Evolutionary conservation across 2,797 vertebrate genomes (phyloP).

Genomic region (Trichosurus vulpecula): DNA sequence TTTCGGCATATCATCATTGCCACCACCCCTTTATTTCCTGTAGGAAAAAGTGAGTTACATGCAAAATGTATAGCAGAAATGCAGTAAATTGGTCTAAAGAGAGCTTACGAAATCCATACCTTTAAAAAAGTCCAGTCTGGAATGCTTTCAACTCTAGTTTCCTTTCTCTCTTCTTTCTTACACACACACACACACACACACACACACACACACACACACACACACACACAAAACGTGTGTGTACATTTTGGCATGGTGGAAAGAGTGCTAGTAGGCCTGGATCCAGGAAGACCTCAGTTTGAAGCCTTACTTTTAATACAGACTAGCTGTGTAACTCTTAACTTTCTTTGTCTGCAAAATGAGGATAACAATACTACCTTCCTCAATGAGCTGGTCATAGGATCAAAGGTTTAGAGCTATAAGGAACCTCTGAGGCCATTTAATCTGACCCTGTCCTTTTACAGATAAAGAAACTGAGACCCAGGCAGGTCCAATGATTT

Average conservation of each 20-base stretch:
- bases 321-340: neutral
- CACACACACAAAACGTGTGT: too few species aligned
- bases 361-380: neutral
- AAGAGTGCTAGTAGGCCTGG: neutral
- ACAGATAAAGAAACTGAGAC: neutral
- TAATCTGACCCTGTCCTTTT: neutral
- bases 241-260: neutral
- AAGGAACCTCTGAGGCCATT: neutral
- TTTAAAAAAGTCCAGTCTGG: neutral
- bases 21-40: neutral
- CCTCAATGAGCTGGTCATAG: neutral
- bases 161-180: neutral
- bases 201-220: neutral
- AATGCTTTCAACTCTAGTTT: neutral
- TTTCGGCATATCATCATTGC: neutral
- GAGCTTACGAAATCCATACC: constrained; percentile 31
- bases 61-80: neutral
- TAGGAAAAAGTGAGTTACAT: constrained; percentile 4
- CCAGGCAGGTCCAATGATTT: neutral
- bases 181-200: neutral
- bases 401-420: neutral
- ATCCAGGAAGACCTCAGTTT: neutral
- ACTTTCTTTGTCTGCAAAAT: neutral
- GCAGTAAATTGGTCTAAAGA: neutral
- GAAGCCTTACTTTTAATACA: neutral